A percentile compares a stretch with the other conserved stretches of the same genome.
Evolutionary conservation across 2,113 vertebrate species (phyloP).

Genomic region (Chaetura pelagica): DNA sequence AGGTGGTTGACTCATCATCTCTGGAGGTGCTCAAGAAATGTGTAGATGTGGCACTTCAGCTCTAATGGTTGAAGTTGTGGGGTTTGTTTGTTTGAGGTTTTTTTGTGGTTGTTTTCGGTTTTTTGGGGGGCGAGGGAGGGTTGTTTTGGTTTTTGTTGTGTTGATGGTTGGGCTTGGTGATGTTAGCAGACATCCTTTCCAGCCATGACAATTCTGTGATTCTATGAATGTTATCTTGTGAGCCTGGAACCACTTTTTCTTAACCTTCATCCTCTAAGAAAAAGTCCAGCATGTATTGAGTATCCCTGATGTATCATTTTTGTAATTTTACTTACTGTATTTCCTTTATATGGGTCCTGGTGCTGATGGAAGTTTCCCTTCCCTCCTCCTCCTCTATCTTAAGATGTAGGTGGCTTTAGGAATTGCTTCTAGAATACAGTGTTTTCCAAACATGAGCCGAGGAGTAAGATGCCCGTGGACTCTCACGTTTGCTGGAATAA

Average conservation of each 20-base stretch:
- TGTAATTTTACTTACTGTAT: not conserved
- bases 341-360: not conserved
- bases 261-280: not conserved
- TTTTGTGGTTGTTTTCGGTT: too few species aligned
- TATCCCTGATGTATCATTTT: not conserved
- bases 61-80: too few species aligned
- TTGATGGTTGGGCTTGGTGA: too few species aligned
- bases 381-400: not conserved
- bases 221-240: not conserved
- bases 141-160: too few species aligned
- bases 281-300: not conserved
- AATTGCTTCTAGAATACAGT: conserved; percentile 58
- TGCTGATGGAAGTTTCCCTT: conserved; percentile 5
- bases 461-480: conserved; percentile 53
- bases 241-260: not conserved
- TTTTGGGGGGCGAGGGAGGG: too few species aligned
- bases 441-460: conserved; percentile 73
- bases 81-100: too few species aligned
- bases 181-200: too few species aligned
- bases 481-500: conserved; percentile 56
- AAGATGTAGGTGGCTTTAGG: conserved; percentile 22
- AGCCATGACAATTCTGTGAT: too few species aligned
- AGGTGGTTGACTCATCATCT: too few species aligned
- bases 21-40: too few species aligned
- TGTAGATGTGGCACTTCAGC: too few species aligned